Evolutionary conservation across 2,797 vertebrate species (phyloP).

Genomic region (Manis crassicaudata): DNA sequence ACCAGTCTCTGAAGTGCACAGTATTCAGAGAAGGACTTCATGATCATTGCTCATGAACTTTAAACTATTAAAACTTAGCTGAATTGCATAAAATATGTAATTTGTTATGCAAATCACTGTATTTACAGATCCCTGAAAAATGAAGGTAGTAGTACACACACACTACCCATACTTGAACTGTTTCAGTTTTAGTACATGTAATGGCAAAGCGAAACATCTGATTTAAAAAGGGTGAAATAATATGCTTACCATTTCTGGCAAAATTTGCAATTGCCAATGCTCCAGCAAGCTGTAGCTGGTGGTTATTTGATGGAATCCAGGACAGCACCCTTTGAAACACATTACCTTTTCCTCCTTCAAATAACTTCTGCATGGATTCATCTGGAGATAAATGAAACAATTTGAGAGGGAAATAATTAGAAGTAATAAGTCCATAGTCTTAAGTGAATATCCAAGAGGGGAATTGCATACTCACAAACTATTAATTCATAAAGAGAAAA

Average conservation of each 20-base stretch:
- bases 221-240: background rate
- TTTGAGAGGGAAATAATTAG: background rate
- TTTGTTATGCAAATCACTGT: background rate
- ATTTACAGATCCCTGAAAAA: conserved; percentile 26
- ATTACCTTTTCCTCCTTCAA: conserved; percentile 96
- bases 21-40: conserved; percentile 9
- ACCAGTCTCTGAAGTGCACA: background rate
- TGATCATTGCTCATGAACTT: background rate
- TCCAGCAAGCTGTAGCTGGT: conserved; percentile 97
- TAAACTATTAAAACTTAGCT: conserved; percentile 11
- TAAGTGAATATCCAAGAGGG: background rate
- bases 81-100: background rate
- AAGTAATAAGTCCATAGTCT: conserved; percentile 5
- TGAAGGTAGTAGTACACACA: background rate
- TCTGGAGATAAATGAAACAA: conserved; percentile 86
- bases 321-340: conserved; percentile 98
- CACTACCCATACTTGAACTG: background rate
- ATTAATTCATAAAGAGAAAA: background rate
- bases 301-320: conserved; percentile 97
- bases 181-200: background rate
- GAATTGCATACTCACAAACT: background rate
- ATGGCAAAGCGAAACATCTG: background rate
- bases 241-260: conserved; percentile 94
- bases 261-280: conserved; percentile 98
- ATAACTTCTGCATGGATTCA: conserved; percentile 99